These are phyloP conservation scores for Puntigrus tetrazona DNA, from an alignment of 2,113 vertebrate species.

Conservation along the genomic window DNA sequence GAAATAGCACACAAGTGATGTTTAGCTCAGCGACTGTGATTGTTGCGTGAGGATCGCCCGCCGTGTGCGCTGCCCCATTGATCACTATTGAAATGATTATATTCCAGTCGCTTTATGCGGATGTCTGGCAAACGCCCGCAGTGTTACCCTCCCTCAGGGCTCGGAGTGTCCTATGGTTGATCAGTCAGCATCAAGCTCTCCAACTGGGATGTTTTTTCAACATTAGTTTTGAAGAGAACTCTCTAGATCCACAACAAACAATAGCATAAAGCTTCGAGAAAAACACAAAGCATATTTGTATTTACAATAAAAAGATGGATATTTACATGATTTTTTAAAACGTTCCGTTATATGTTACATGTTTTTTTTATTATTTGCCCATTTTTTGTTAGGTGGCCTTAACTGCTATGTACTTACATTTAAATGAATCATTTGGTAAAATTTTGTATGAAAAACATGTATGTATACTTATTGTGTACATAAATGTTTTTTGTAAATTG, in stretches of 20 bases:
- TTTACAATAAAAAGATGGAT: not conserved
- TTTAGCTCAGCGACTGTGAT: conserved; percentile 32
- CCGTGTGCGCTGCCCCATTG: conserved; percentile 37
- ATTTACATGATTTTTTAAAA: not conserved
- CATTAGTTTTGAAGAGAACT: conserved; percentile 17
- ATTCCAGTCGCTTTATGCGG: conserved; percentile 12
- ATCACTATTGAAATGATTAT: conserved; percentile 32
- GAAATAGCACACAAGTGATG: conserved; percentile 37
- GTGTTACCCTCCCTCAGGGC: conserved; percentile 27
- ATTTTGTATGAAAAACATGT: too few species aligned
- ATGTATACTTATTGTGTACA: too few species aligned
- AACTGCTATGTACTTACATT: too few species aligned
- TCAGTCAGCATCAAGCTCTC: not conserved
- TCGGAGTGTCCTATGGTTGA: conserved; percentile 3
- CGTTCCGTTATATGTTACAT: too few species aligned
- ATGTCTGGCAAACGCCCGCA: conserved; percentile 26
- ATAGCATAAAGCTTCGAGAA: not conserved
- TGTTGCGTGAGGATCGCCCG: conserved; percentile 25
- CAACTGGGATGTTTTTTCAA: conserved; percentile 19
- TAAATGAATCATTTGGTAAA: too few species aligned
- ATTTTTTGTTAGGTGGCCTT: too few species aligned
- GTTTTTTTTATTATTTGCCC: too few species aligned
- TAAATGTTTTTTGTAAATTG: too few species aligned
- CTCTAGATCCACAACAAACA: not conserved
- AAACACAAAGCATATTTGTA: not conserved